Percentiles rank a stretch among this genome's conserved stretches.
phyloP scores from a whole-genome alignment of 2,888 invertebrate species.

The Oscheius sp. region DNA sequence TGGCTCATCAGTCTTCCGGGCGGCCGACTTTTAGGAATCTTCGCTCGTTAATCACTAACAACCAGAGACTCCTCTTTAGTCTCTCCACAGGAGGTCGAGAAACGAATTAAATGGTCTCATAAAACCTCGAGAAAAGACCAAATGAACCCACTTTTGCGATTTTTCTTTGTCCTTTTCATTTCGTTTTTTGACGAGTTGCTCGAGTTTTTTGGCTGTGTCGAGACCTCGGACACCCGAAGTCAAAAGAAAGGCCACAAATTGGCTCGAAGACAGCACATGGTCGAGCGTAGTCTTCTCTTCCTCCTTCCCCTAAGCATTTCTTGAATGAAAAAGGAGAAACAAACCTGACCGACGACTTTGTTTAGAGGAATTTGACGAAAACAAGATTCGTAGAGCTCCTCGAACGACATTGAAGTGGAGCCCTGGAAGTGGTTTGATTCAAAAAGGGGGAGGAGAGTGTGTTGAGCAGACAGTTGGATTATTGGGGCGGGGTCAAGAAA shows the following conservation, averaged over 20 bases:
- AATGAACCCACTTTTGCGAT: constrained; percentile 24
- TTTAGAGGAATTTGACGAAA: constrained; percentile 44
- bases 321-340: not conserved
- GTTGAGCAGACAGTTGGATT: constrained; percentile 5
- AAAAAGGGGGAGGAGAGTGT: not conserved
- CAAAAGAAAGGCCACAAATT: constrained; percentile 40
- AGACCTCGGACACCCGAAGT: constrained; percentile 28
- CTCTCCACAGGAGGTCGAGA: not conserved
- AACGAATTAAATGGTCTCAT: no score
- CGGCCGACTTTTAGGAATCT: constrained; percentile 15
- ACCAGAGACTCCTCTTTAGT: constrained; percentile 11
- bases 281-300: constrained; percentile 32
- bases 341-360: constrained; percentile 3
- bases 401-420: constrained; percentile 47
- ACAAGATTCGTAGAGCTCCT: constrained; percentile 46
- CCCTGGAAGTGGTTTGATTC: not conserved
- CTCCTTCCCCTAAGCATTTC: constrained; percentile 18
- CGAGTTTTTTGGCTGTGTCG: constrained; percentile 33
- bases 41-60: constrained; percentile 21
- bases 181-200: constrained; percentile 32
- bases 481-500: constrained; percentile 18
- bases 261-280: constrained; percentile 34
- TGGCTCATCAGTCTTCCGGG: constrained; percentile 15
- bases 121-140: not conserved
- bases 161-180: constrained; percentile 35